phyloP scores from a whole-genome alignment of 2,113 vertebrate species.

The Misgurnus anguillicaudatus region DNA sequence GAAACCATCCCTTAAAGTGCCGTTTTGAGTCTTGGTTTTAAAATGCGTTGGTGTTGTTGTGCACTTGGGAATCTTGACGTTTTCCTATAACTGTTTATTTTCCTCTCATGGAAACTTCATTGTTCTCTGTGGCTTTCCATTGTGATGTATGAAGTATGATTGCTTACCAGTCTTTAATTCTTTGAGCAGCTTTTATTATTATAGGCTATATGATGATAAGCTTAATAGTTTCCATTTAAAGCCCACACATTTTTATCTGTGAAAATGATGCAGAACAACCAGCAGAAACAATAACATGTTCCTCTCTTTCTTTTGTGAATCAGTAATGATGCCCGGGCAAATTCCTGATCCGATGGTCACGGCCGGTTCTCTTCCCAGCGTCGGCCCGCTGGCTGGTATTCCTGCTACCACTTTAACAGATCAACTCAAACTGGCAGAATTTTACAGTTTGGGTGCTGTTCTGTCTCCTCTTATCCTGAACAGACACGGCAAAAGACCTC shows the following conservation, averaged over 20 bases:
- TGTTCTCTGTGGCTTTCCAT: constrained; percentile 29
- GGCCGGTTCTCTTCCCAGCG: constrained; percentile 87
- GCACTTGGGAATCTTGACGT: constrained; percentile 37
- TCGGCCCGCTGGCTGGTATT: constrained; percentile 87
- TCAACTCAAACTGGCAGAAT: constrained; percentile 88
- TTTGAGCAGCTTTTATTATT: too few relatives aligned
- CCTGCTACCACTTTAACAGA: constrained; percentile 88
- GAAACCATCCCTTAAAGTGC: background rate
- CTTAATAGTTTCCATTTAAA: too few relatives aligned
- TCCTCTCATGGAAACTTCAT: constrained; percentile 20
- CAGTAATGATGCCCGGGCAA: constrained; percentile 98
- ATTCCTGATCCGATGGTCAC: constrained; percentile 92
- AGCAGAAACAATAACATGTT: background rate
- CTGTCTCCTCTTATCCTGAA: constrained; percentile 88
- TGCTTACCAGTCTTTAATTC: background rate
- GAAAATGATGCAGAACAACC: background rate
- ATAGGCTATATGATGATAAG: too few relatives aligned
- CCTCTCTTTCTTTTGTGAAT: constrained; percentile 42
- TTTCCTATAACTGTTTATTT: constrained; percentile 27
- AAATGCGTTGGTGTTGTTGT: constrained; percentile 34
- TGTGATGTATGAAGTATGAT: background rate
- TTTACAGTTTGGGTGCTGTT: constrained; percentile 87
- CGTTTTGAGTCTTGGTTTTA: constrained; percentile 17
- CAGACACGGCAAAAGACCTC: constrained; percentile 86
- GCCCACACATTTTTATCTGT: background rate